phyloP scores from a whole-genome alignment of 2,797 vertebrate genomes.

The Periophthalmus magnuspinnatus region DNA sequence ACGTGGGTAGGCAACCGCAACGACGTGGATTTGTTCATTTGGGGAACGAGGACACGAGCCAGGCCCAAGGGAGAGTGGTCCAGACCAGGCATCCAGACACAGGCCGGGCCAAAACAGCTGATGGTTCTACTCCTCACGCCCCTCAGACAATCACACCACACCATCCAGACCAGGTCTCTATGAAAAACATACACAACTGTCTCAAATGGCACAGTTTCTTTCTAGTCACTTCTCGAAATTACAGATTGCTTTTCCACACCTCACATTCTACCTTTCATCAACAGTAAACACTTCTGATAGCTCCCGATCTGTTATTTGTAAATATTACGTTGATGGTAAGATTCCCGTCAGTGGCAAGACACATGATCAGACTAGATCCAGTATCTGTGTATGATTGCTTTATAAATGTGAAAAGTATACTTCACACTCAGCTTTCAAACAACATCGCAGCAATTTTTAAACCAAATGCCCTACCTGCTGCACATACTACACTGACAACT shows the following conservation, averaged over 20 bases:
- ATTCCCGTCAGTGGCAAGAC: background rate
- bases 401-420: background rate
- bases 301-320: background rate
- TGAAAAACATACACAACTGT: background rate
- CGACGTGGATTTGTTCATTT: background rate
- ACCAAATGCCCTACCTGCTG: too few species aligned
- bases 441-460: too few species aligned
- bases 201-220: background rate
- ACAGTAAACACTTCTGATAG: background rate
- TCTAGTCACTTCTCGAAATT: background rate
- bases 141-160: constrained; percentile 57
- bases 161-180: background rate
- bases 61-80: constrained; percentile 58
- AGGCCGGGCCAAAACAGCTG: constrained; percentile 72
- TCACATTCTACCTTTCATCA: background rate
- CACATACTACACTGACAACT: too few species aligned
- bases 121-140: constrained; percentile 51
- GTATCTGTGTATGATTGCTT: background rate
- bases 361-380: background rate
- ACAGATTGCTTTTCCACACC: background rate
- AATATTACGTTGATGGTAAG: background rate
- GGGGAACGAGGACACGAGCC: constrained; percentile 62
- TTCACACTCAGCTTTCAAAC: too few species aligned
- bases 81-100: constrained; percentile 75
- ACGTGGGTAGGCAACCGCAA: constrained; percentile 34